Base-by-base conservation (phyloP, 2,797 vertebrate genomes). In the Phylloscopus collybita region DNA sequence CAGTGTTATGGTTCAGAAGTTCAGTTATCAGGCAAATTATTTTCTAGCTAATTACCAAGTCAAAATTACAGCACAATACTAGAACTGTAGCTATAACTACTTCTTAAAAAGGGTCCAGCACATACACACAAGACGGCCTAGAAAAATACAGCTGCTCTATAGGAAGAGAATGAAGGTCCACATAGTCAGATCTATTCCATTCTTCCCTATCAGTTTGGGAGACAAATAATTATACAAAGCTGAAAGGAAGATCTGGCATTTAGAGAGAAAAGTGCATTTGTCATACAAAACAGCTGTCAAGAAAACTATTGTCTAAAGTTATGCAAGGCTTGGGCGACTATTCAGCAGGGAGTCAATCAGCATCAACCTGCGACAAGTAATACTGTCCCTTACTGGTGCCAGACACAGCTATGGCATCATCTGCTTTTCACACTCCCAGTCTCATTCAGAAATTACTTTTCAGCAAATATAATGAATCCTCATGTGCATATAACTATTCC, bases 291-390 rank as follows among this genome's bases (percentile, higher is more conserved):
- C 84, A 83, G 74, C 82, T 81, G 92, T 97, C 75, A 98, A 97
- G 86, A 96, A 93, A 93, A 76, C 54, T 36, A 97, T 93, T 98
- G 97, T 98, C 76, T 91, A 57, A 75, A 69, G 67, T 83, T 44
- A 75, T 53, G 75, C 85, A 45, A 6, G 40, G 64, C 71, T 86
- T 75, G 32, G 64, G 50, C 2, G 1, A 76, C 86, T 80, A 91
- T 97, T 96, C 97, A 97, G 92, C 86, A 82, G 30, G 59, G 29
- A 88, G 90, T 95, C 96, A 94, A 97, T 96, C 49, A 89, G 93
- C 95, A 95, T 97, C 95, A 96, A 98, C 95, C 95, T 97, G 92
- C 22, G 75, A 96, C 96, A 91, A 95, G 95, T 25, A 94, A 97
- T 78, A 86, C 94, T 95, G 96, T 97, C 96, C 86, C 96, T 96